Base-by-base conservation (phyloP, 2,888 invertebrate species). In the Eutolmus rufibarbis region DNA sequence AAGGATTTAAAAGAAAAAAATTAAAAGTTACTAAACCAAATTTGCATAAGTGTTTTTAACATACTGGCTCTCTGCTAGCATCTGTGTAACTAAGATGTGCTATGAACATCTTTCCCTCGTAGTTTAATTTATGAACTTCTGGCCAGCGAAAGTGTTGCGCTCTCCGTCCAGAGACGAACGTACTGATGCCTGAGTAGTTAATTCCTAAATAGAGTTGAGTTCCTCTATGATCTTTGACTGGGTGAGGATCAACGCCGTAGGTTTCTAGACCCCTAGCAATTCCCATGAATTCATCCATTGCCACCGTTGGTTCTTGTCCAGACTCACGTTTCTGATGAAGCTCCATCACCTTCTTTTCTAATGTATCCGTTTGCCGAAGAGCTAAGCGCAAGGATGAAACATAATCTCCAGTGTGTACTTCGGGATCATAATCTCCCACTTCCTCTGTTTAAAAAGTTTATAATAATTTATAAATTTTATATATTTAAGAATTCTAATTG, bases 101-200 rank as follows among this genome's bases (percentile, higher is more conserved):
- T 90, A 98, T 98, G 91, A 99, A 98, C 97, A 99, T 98, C 93
- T 98, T 97, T 31, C 98, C 98, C 92, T 98, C 98, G 91, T 98
- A 99, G 92, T 99, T 98, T 90, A 99, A 96, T 93, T 98, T 98
- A 91, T 97, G 97, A 84, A 99, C 97, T 92, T 98, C 98, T 88
- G 95, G 95, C 99, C 99, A 99, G 91, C 97, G 97, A 93, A 98
- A 98, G 92, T 98, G 98, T 92, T 98, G 97, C 4, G 97, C 97
- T 92, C 98, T 97, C 90, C 97, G 95, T 90, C 97, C 97, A 77
- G 97, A 97, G 93, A 98, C 97, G 93, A 98, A 98, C 84, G 98
- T 98, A 90, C 98, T 95, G 90, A 99, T 98, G 57, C 99, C 99
- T 90, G 96, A 96, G 93, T 98, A 97, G 93, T 98, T 99, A 90